Conservation (phyloP, 2,888 invertebrate species). For the Eucriotettix oculatus region DNA sequence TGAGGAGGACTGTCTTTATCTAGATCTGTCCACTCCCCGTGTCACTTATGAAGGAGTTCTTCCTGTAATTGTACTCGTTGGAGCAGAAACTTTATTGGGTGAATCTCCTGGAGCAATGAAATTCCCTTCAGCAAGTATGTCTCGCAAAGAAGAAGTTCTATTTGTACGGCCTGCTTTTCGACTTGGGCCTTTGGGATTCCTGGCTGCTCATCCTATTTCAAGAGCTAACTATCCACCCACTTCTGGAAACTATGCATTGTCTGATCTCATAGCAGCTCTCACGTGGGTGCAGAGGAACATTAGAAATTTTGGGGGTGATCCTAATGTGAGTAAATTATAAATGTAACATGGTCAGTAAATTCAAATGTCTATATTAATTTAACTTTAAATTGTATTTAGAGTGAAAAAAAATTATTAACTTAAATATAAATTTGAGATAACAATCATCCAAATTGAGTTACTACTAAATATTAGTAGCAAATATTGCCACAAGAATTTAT, state of each 20-base stretch:
- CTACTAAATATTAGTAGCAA: no score
- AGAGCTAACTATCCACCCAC: constrained; percentile 51
- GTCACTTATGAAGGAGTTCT: constrained; percentile 26
- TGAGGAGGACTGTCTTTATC: constrained; percentile 62
- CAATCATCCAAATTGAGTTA: no score
- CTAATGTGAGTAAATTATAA: background rate
- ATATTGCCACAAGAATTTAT: no score
- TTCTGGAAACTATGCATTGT: constrained; percentile 74
- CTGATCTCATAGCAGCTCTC: constrained; percentile 59
- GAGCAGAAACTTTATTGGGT: constrained; percentile 61
- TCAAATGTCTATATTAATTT: no score
- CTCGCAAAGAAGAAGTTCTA: constrained; percentile 61
- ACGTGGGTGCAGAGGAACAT: constrained; percentile 71
- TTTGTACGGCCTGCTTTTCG: constrained; percentile 80
- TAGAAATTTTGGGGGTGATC: constrained; percentile 20
- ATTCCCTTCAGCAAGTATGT: constrained; percentile 59
- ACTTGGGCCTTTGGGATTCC: constrained; percentile 61
- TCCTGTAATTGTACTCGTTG: constrained; percentile 49
- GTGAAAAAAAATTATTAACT: no score
- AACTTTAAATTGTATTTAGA: no score
- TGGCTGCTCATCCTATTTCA: constrained; percentile 54
- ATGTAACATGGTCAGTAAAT: no score
- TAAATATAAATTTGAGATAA: no score
- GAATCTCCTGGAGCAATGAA: constrained; percentile 49
- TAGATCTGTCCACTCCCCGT: constrained; percentile 69